phyloP scores from a whole-genome alignment of 2,888 invertebrate genomes.

The Plemyria rubiginata region DNA sequence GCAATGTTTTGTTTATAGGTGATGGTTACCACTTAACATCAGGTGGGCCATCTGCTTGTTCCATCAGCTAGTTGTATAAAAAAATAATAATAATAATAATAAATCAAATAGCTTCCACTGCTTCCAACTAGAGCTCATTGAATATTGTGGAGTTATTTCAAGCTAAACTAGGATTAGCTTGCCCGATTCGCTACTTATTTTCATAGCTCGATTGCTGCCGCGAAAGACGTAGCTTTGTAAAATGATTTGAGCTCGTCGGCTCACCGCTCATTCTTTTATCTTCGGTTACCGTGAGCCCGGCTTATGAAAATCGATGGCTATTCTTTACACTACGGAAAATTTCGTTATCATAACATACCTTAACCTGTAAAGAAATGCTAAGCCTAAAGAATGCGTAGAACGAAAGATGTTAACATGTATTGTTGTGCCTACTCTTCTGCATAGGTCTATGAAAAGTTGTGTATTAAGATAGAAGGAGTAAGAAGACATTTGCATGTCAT shows the following conservation, averaged over 20 bases:
- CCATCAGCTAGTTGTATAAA: too few species aligned
- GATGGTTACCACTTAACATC: too few species aligned
- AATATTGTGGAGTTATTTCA: constrained; percentile 20
- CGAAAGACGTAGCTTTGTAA: constrained; percentile 25
- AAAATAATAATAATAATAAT: too few species aligned
- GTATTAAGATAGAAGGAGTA: too few species aligned
- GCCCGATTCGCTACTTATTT: constrained; percentile 27
- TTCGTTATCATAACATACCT: neutral
- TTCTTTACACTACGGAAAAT: constrained; percentile 21
- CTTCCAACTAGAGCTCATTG: constrained; percentile 18
- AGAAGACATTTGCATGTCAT: too few species aligned
- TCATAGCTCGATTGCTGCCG: constrained; percentile 16
- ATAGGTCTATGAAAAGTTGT: too few species aligned
- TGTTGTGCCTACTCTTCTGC: too few species aligned
- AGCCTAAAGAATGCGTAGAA: too few species aligned
- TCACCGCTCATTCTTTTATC: constrained; percentile 30
- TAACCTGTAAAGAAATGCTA: too few species aligned
- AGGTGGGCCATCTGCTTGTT: too few species aligned
- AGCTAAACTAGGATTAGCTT: constrained; percentile 25
- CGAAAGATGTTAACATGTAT: too few species aligned
- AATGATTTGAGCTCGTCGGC: constrained; percentile 17
- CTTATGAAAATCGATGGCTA: constrained; percentile 31
- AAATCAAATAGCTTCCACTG: neutral
- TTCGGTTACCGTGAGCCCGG: constrained; percentile 24
- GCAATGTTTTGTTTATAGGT: too few species aligned